Evolutionary conservation across 2,797 vertebrate species (phyloP), one percentile per base, ranked within the genome.

Genomic region (Pelobates cultripes): DNA sequence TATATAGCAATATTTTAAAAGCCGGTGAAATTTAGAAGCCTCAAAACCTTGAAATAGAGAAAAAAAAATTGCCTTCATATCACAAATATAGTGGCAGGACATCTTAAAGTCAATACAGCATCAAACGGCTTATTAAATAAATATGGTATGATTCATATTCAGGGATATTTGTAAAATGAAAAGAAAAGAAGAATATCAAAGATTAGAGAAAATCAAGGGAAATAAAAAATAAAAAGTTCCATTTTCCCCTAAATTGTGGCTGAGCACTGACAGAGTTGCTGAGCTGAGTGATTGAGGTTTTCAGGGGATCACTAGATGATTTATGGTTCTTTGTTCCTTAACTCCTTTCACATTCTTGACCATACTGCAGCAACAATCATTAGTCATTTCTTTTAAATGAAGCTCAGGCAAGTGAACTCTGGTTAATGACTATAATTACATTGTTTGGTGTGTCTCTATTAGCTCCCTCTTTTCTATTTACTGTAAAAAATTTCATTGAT

Each of bases 241-340:
- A 1, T 57, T 57, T 64, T 6, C 7, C 7, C 28, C n/a, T 70
- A 5, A 68, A 43, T 28, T 70, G 13, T 70, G 45, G 28, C 51
- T 55, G 43, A 15, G n/a, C 79, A 79, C 85, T 86, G 88, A 77
- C 88, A 85, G 85, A 85, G 84, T 86, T 81, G 84, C 78, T 80
- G 2, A 82, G 53, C 83, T 80, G 85, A 87, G 84, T 86, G 88
- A 88, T 80, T 86, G 88, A 85, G 86, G 85, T 73, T 85, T 84
- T 41, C 67, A 45, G 81, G 42, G 41, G 79, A 89, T 86, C 70
- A 28, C 87, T 89, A 85, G 61, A 87, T 89, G 89, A 92, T 89
- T 89, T 90, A 91, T 86, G 84, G 87, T 82, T 88, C 89, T 91
- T 93, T 94, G 91, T 94, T 88, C 91, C 83, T 88, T 91, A 93